Base-by-base conservation (phyloP, 1,140 invertebrate genomes). In the Lepidurus packardi region DNA sequence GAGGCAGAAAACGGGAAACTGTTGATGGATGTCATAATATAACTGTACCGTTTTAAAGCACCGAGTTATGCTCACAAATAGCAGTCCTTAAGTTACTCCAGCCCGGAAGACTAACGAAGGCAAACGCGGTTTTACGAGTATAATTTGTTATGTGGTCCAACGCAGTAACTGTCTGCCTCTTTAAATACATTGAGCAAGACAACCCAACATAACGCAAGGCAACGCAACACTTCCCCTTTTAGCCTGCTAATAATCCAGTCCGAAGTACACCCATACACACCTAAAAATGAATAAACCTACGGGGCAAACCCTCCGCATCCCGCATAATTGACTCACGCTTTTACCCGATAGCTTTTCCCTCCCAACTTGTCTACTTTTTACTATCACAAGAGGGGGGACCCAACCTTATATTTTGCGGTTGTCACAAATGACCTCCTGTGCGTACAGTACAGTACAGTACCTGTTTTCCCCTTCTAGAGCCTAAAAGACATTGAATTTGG, bases 131-230 rank as follows among this genome's bases (percentile, higher is more conserved):
- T 65, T 65, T 65, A 16, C 13, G 53, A 65, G 53, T 65, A 16
- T 65, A 65, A 65, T 65, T 65, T 65, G 53, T 65, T 65, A 65
- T 21, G 53, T 8, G 45, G 45, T 47, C 45, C 45, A 47, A 47
- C 45, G 45, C 45, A 47, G 45, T 47, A 47, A 47, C 16, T 47
- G 45, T 47, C 45, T 47, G 45, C 10, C 45, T 16, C 16, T 16
- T 47, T 47, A 11, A 11, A 47, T 11, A 47, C 16, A 47, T 16
- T 47, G 45, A 11, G 16, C 45, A 11, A 47, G 1, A 3, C 45
- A 11, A 16, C 16, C 45, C 45, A 11, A 11, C 45, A 47, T 16
- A 10, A 47, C 45, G 1, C 45, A 47, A 47, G 45, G 45, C 10
- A 47, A 47, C 45, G 5, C 45, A 16, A 47, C 3, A 10, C 45